phyloP scores from a whole-genome alignment of 2,113 vertebrate genomes.

The Nematolebias whitei region DNA sequence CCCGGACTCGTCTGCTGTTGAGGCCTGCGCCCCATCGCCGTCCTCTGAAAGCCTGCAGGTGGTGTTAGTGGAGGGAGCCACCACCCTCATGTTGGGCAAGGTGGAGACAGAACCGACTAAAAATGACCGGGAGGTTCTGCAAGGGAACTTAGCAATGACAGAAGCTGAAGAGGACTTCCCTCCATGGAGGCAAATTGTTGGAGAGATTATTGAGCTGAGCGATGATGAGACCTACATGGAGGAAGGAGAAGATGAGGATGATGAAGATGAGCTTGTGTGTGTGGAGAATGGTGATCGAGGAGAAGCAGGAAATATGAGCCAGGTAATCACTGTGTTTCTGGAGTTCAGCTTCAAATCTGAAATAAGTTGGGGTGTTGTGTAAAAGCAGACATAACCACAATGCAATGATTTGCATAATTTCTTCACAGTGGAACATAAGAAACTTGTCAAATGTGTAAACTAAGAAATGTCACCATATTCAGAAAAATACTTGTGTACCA shows the following conservation, averaged over 20 bases:
- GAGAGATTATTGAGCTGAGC: conserved; percentile 93
- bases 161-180: conserved; percentile 72
- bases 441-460: too few species aligned
- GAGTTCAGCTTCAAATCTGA: too few species aligned
- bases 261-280: conserved; percentile 90
- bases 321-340: too few species aligned
- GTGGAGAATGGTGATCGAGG: conserved; percentile 78
- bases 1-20: conserved; percentile 64
- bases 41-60: conserved; percentile 63
- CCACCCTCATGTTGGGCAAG: conserved; percentile 70
- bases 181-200: conserved; percentile 83
- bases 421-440: too few species aligned
- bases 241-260: conserved; percentile 88
- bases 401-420: too few species aligned
- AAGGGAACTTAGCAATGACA: conserved; percentile 67
- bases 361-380: too few species aligned
- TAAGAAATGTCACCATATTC: too few species aligned
- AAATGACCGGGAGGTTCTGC: conserved; percentile 75
- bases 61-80: conserved; percentile 29
- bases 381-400: too few species aligned
- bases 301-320: conserved; percentile 13
- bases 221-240: conserved; percentile 87
- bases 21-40: conserved; percentile 50
- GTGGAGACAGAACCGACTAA: conserved; percentile 42
- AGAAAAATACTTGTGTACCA: too few species aligned